These are phyloP conservation scores for Zaprionus capensis DNA, from an alignment of 1,140 invertebrate genomes.

Conservation along the genomic window DNA sequence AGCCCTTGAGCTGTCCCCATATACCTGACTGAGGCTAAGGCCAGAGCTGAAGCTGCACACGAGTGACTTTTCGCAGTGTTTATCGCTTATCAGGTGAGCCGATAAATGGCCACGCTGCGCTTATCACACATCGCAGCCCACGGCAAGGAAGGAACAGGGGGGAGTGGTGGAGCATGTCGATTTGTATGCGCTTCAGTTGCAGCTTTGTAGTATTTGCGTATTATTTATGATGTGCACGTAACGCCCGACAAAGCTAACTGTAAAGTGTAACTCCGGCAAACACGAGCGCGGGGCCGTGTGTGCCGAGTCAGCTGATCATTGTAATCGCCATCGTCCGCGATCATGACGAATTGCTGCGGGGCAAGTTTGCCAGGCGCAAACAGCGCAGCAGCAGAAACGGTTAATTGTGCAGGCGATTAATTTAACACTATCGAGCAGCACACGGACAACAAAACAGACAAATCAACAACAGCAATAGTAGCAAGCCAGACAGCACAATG, in stretches of 20 bases:
- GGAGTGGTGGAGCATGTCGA: neutral
- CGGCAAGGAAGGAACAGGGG: neutral
- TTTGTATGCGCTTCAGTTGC: conserved; percentile 45
- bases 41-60: neutral
- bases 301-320: conserved; percentile 40
- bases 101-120: conserved; percentile 12
- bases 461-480: conserved; percentile 23
- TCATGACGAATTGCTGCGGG: conserved; percentile 53
- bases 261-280: conserved; percentile 48
- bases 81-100: conserved; percentile 7
- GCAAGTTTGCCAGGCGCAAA: conserved; percentile 3
- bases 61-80: neutral
- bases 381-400: neutral
- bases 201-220: conserved; percentile 22
- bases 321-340: conserved; percentile 25
- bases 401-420: conserved; percentile 11
- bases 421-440: conserved; percentile 20
- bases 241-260: conserved; percentile 20
- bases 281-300: neutral
- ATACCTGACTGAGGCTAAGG: conserved; percentile 18
- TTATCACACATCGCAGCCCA: conserved; percentile 3
- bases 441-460: neutral
- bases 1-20: conserved; percentile 28
- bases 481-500: conserved; percentile 3
- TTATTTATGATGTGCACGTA: conserved; percentile 46